These are phyloP conservation scores for Heterohyrax brucei DNA, from an alignment of 2,797 vertebrate species.

Conservation along the genomic window DNA sequence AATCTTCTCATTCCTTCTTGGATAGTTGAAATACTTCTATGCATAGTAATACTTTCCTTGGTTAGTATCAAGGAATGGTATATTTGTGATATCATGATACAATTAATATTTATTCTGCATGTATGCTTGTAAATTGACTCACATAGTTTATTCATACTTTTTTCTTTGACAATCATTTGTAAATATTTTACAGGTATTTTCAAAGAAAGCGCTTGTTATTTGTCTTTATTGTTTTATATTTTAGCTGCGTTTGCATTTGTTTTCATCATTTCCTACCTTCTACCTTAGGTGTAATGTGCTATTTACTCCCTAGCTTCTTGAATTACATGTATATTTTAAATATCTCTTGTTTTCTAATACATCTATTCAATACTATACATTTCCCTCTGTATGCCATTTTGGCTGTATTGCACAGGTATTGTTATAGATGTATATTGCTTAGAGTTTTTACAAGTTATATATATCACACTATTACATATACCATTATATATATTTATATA, in stretches of 20 bases:
- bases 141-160: no score
- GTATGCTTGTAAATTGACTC: no score
- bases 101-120: no score
- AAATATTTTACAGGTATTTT: background rate
- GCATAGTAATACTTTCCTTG: no score
- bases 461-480: background rate
- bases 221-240: background rate
- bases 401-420: background rate
- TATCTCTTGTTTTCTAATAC: background rate
- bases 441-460: background rate
- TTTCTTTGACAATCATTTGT: background rate
- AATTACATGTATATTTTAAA: background rate
- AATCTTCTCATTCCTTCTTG: no score
- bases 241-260: conserved; percentile 9
- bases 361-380: background rate
- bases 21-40: no score
- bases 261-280: background rate
- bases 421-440: no score
- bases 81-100: no score
- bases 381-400: background rate
- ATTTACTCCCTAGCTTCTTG: background rate
- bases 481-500: no score
- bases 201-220: background rate
- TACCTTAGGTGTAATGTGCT: background rate
- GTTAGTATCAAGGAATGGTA: no score